Base-by-base conservation (phyloP, 2,888 invertebrate genomes). In the Calliopum simillimum region DNA sequence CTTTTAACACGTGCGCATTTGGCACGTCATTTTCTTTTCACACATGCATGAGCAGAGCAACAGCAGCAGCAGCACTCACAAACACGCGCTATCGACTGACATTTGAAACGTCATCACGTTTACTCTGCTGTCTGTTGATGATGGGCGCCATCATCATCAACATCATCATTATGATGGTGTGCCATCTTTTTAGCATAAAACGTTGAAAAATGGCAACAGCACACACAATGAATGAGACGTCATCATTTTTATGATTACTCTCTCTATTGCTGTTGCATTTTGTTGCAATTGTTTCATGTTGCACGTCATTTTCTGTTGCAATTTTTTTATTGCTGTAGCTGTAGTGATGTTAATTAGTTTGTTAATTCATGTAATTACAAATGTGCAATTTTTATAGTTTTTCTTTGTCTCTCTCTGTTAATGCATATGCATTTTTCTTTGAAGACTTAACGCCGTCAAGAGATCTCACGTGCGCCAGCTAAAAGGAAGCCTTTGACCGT, bases 251-350 rank as follows among this genome's bases (percentile, higher is more conserved):
- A 33, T 33, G 8, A 33, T 33, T 33, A 8, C n/a, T 51, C 19
- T 51, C n/a, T 14, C 33, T 33, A 8, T 33, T 33, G 33, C n/a
- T 51, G 51, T 19, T 47, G 47, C 14, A 19, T 51, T 51, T 16
- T 19, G 21, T 51, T 16, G 51, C 51, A 51, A 51, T 51, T 51
- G 51, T 51, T 51, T 51, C 51, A 51, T 51, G 51, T 21, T 51
- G 51, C 51, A 51, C 51, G 51, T 51, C 51, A 51, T 51, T 21
- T 11, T 16, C 1, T 14, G 5, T 21, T 51, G 51, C 19, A n/a
- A 21, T 14, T 16, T 12, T 49, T 51, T 21, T 51, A 13, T 53
- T 23, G 19, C 51, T 51, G 19, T 4, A n/a, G 51, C 19, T 51
- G 19, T n/a, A n/a, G n/a, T 51, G 14, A 23, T 53, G 14, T 53